phyloP scores from a whole-genome alignment of 2,113 vertebrate genomes.

The Lethenteron reissneri region DNA sequence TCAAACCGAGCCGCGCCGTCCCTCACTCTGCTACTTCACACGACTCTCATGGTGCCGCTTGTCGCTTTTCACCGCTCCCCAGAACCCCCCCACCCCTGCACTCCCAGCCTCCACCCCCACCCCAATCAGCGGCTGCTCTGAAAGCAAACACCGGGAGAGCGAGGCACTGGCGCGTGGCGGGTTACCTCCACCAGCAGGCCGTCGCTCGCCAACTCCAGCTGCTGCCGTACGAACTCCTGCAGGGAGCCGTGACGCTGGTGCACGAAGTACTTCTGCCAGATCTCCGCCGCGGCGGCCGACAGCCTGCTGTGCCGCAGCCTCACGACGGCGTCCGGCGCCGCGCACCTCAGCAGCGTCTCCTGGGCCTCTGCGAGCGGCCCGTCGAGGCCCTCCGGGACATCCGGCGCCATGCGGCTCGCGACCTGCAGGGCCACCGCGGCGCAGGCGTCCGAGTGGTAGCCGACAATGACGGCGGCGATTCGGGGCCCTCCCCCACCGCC shows the following conservation, averaged over 20 bases:
- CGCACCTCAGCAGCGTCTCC: conserved; percentile 42
- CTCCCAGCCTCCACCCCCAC: background rate
- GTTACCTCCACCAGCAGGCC: background rate
- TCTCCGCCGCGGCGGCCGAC: conserved; percentile 17
- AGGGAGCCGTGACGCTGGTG: conserved; percentile 45
- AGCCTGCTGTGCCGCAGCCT: conserved; percentile 25
- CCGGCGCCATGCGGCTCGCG: conserved; percentile 17
- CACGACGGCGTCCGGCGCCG: conserved; percentile 60
- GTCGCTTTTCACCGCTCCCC: too few relatives aligned
- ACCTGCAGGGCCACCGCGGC: conserved; percentile 57
- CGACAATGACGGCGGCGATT: conserved; percentile 34
- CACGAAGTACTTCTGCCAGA: conserved; percentile 32
- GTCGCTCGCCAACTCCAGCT: conserved; percentile 11
- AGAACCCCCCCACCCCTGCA: background rate
- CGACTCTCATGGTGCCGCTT: too few relatives aligned
- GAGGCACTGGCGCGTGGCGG: background rate
- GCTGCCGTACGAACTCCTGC: conserved; percentile 35
- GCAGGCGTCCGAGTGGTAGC: conserved; percentile 59
- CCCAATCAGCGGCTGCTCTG: too few relatives aligned
- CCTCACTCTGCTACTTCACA: too few relatives aligned
- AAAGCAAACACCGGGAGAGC: background rate
- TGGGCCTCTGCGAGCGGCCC: conserved; percentile 24
- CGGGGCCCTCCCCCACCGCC: background rate
- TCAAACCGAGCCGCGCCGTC: too few relatives aligned
- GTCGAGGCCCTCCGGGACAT: conserved; percentile 13